phyloP scores from a whole-genome alignment of 2,888 invertebrate species.

The Caenorhabditis drosophilae region DNA sequence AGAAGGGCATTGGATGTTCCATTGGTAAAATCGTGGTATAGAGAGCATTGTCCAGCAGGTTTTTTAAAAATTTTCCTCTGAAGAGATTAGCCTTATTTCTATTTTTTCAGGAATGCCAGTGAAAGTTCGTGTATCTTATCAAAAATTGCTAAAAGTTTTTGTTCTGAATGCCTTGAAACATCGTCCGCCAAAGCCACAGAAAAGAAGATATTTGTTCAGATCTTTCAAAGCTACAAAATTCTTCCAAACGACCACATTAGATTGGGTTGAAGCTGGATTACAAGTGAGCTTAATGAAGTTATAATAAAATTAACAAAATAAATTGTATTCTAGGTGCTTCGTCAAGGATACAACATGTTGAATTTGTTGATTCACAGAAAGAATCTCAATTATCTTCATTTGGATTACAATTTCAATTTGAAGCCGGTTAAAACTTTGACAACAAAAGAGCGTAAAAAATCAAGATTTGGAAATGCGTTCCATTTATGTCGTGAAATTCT shows the following conservation, averaged over 20 bases:
- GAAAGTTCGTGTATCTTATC: conserved; percentile 98
- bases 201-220: conserved; percentile 95
- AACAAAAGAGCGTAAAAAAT: conserved; percentile 98
- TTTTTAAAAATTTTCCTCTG: conserved; percentile 4
- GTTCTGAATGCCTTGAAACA: conserved; percentile 97
- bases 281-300: conserved; percentile 74
- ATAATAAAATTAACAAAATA: conserved; percentile 6
- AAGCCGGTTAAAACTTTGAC: conserved; percentile 99
- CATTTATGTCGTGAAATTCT: conserved; percentile 98
- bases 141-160: conserved; percentile 96
- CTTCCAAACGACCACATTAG: conserved; percentile 97
- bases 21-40: conserved; percentile 88
- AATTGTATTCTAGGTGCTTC: conserved; percentile 76
- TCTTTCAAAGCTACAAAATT: conserved; percentile 99
- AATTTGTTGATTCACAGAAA: conserved; percentile 98
- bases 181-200: conserved; percentile 95
- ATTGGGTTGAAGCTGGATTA: conserved; percentile 99
- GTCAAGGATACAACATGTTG: conserved; percentile 99
- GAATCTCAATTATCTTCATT: conserved; percentile 97
- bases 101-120: conserved; percentile 77
- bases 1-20: conserved; percentile 95
- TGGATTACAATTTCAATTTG: conserved; percentile 99
- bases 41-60: conserved; percentile 73
- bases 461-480: conserved; percentile 82
- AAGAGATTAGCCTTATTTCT: background rate